Evolutionary conservation across 2,888 invertebrate species (phyloP).

Genomic region (Tipula lateralis): DNA sequence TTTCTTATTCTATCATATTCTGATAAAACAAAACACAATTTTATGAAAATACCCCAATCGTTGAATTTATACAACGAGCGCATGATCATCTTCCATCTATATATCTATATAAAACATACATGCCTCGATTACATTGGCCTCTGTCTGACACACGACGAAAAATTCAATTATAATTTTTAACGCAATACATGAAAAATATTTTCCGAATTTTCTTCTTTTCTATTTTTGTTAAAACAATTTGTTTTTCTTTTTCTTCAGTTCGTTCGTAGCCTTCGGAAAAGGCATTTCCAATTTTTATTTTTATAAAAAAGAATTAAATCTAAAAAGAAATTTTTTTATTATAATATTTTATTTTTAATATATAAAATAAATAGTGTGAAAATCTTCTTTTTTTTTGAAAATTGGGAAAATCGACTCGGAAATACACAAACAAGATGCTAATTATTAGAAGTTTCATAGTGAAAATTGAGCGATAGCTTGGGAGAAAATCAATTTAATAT

Average conservation of each 20-base stretch:
- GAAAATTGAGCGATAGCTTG: not conserved
- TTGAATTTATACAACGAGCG: not conserved
- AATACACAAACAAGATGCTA: not conserved
- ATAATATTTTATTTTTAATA: constrained; percentile 13
- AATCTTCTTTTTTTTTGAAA: not conserved
- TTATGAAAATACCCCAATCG: not conserved
- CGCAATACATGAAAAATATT: constrained; percentile 20
- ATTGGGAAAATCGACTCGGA: not conserved
- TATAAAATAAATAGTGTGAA: not conserved
- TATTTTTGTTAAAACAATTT: not conserved
- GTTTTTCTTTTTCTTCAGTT: constrained; percentile 14
- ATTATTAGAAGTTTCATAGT: not conserved
- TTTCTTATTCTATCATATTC: not conserved
- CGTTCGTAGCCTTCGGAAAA: constrained; percentile 28
- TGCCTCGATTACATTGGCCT: not conserved
- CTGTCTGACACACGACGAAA: not conserved
- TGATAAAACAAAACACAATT: not conserved
- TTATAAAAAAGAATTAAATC: not conserved
- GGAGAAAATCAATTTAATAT: not conserved
- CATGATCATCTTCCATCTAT: not conserved
- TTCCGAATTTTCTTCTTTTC: not conserved
- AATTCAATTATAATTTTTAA: not conserved
- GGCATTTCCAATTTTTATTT: constrained; percentile 27
- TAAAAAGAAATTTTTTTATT: not conserved
- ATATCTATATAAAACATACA: too few species aligned